Evolutionary conservation across 2,888 invertebrate species (phyloP), one percentile per base, ranked within the genome.

Genomic region (Mongoloraphidia duomilia): DNA sequence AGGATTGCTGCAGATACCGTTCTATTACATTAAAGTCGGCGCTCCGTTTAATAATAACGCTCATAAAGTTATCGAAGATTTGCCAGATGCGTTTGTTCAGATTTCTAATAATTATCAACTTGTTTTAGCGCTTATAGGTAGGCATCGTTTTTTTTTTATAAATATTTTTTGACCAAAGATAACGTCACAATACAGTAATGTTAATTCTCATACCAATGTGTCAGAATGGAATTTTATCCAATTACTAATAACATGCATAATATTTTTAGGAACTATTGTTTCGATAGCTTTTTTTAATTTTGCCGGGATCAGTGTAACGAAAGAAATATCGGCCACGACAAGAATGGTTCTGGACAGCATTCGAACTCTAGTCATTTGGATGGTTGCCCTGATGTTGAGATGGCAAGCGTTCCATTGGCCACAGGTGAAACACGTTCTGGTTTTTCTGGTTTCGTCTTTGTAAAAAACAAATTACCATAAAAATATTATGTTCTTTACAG

Each of bases 251-350:
- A 49, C 34, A 11, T 12, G 13, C 12, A 45, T 10, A 35, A 43
- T 49, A 45, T 65, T 72, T 56, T 38, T 71, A 77, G 88, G 87
- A 50, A 89, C 85, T 2, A 73, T 87, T 17, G 60, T 90, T 26
- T 91, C 91, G 46, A 93, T 94, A 56, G 90, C 94, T 0, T 86
- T 93, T 69, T 94, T 94, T 72, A 93, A 91, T 66, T 94, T 88
- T 66, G 82, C 90, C 54, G 92, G 92, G 9, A 81, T 94, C 54
- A 87, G 86, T 61, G 87, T 96, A 4, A 91, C 93, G 0, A 95
- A 94, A 69, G 90, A 93, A 65, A 77, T 93, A 60, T 93, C 89
- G 2, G 93, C 95, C 1, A 92, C 91, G 0, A 89, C 90, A 3
- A 74, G 93, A 54, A 87, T 92, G 84, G 84, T 94, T 10, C 71